Conservation (phyloP, 1,140 invertebrate genomes). For the Sitodiplosis mosellana region DNA sequence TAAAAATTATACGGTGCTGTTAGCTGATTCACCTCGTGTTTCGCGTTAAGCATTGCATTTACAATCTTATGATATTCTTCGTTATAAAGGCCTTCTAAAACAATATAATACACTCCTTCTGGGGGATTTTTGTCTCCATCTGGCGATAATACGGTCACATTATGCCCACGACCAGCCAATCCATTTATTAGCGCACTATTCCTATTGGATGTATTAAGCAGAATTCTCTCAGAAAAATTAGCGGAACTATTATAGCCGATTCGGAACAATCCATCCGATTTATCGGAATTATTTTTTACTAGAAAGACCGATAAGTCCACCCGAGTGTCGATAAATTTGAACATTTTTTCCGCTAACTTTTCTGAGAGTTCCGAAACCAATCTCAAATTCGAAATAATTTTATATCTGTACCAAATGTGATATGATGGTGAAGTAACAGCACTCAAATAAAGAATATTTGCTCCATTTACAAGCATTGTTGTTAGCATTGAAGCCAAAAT, state of each 20-base stretch:
- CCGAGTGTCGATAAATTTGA: not conserved
- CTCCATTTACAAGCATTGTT: no score
- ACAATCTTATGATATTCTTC: not conserved
- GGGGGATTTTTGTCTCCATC: not conserved
- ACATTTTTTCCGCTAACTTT: not conserved
- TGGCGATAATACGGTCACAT: not conserved
- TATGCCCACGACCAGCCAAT: slow-evolving; percentile 1
- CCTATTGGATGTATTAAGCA: not conserved
- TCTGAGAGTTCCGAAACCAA: not conserved
- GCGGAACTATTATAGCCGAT: not conserved
- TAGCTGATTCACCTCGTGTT: no score
- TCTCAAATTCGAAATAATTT: not conserved
- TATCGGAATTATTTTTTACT: not conserved
- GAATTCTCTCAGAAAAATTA: not conserved
- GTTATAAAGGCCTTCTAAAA: not conserved
- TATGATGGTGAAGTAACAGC: not conserved
- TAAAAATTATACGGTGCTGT: no score
- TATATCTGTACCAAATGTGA: not conserved
- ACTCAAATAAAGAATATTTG: not conserved
- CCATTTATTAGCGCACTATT: not conserved
- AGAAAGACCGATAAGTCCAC: not conserved
- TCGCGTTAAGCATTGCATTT: no score
- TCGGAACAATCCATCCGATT: not conserved
- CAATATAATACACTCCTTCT: not conserved
- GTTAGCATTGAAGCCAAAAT: no score